Percentiles rank a stretch among this genome's conserved stretches.
Evolutionary conservation across 2,113 vertebrate genomes (phyloP).

Genomic region (Urocolius indicus): DNA sequence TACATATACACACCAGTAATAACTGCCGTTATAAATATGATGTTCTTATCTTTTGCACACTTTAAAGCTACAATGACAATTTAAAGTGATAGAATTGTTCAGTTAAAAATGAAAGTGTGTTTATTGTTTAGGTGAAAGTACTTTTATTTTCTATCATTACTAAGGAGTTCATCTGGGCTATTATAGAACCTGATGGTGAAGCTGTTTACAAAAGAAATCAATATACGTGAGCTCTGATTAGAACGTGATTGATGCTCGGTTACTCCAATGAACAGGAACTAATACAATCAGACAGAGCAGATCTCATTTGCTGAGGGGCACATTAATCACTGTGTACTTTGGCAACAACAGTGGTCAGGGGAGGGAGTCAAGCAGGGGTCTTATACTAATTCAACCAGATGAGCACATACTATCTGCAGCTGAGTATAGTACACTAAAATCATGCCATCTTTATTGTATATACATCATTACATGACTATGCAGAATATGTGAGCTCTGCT

Average conservation of each 20-base stretch:
- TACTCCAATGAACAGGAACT: constrained; percentile 65
- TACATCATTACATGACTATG: not conserved
- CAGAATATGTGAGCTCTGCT: not conserved
- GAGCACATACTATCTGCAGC: not conserved
- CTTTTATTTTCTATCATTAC: not conserved
- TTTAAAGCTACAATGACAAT: not conserved
- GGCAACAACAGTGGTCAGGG: constrained; percentile 33
- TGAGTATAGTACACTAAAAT: constrained; percentile 25
- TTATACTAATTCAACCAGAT: constrained; percentile 32
- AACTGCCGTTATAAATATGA: not conserved
- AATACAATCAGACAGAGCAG: constrained; percentile 56
- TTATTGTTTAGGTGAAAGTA: not conserved
- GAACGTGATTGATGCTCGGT: constrained; percentile 70
- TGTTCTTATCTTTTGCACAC: not conserved
- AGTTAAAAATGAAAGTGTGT: not conserved
- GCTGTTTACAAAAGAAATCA: constrained; percentile 47
- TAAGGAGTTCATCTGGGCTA: not conserved
- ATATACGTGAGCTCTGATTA: constrained; percentile 53
- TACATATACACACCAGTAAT: not conserved
- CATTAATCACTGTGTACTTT: constrained; percentile 66
- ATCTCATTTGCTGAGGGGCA: constrained; percentile 65
- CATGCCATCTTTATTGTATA: constrained; percentile 1
- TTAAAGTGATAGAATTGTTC: not conserved
- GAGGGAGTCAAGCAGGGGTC: not conserved
- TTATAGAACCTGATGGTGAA: constrained; percentile 6